These are phyloP conservation scores for Oryzias celebensis DNA, from an alignment of 2,113 vertebrate genomes.

Conservation along the genomic window DNA sequence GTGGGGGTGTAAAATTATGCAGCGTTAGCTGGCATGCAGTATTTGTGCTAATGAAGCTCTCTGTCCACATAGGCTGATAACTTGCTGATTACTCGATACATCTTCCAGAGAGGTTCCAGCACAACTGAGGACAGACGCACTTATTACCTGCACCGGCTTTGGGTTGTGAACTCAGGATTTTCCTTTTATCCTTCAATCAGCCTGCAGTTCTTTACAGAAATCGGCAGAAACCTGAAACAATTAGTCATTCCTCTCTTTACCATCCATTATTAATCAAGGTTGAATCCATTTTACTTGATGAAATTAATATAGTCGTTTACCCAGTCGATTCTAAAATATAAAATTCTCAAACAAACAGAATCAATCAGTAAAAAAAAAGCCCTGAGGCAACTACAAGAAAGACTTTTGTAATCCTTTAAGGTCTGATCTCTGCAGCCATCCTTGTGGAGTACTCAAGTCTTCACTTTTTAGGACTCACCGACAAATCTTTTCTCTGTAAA, in stretches of 20 bases:
- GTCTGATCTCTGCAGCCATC: no score
- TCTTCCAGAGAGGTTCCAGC: slow-evolving; percentile 55
- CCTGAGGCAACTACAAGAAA: no score
- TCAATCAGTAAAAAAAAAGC: neutral
- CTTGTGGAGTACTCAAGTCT: no score
- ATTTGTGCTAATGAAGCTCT: slow-evolving; percentile 72
- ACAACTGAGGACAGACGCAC: slow-evolving; percentile 56
- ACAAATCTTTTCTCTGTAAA: no score
- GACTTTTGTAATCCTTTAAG: no score
- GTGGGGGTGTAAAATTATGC: slow-evolving; percentile 72
- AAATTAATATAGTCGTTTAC: neutral
- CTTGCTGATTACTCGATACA: slow-evolving; percentile 69
- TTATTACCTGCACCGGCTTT: slow-evolving; percentile 36
- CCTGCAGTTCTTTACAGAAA: neutral
- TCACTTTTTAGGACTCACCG: no score
- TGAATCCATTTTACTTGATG: neutral
- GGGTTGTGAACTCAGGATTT: slow-evolving; percentile 30
- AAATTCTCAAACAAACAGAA: neutral
- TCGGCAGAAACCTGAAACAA: no score
- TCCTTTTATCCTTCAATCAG: slow-evolving; percentile 2
- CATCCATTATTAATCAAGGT: no score
- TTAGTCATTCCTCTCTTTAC: no score
- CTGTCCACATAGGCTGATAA: slow-evolving; percentile 69
- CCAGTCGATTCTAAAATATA: neutral
- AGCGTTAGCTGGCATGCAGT: slow-evolving; percentile 64